phyloP scores from a whole-genome alignment of 2,797 vertebrate genomes.

The Lagocephalus sceleratus region DNA sequence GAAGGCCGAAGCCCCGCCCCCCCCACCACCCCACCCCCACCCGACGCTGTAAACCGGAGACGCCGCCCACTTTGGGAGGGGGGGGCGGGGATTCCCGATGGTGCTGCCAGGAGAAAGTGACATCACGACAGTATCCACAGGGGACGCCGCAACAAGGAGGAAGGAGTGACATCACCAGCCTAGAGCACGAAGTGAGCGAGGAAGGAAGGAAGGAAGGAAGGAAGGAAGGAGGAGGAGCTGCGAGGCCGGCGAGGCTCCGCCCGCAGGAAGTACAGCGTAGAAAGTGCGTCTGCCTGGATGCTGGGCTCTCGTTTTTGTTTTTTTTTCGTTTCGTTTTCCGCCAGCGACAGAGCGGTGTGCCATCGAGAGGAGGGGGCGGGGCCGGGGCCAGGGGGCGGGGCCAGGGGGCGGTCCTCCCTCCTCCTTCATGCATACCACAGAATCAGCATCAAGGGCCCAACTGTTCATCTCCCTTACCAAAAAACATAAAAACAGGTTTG shows the following conservation, averaged over 20 bases:
- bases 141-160: slow-evolving; percentile 57
- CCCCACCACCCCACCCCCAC: slow-evolving; percentile 57
- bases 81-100: slow-evolving; percentile 58
- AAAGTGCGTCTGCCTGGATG: slow-evolving; percentile 64
- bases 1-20: slow-evolving; percentile 52
- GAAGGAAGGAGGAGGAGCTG: slow-evolving; percentile 60
- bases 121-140: slow-evolving; percentile 72
- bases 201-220: slow-evolving; percentile 35
- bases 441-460: slow-evolving; percentile 71
- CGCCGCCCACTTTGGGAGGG: slow-evolving; percentile 53
- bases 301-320: slow-evolving; percentile 46
- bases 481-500: slow-evolving; percentile 76
- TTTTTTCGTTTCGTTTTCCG: slow-evolving; percentile 24
- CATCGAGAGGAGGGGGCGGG: slow-evolving; percentile 43
- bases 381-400: slow-evolving; percentile 1
- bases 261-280: slow-evolving; percentile 67
- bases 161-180: slow-evolving; percentile 47
- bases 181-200: slow-evolving; percentile 34
- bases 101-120: slow-evolving; percentile 74
- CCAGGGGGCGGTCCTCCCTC: slow-evolving; percentile 50
- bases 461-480: slow-evolving; percentile 71
- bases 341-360: slow-evolving; percentile 63
- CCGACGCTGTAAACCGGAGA: slow-evolving; percentile 67
- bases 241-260: slow-evolving; percentile 56
- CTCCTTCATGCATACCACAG: slow-evolving; percentile 65